Percentiles rank a stretch among this genome's conserved stretches.
Conservation (phyloP, 1,140 invertebrate genomes). For the Drosophila varians region DNA sequence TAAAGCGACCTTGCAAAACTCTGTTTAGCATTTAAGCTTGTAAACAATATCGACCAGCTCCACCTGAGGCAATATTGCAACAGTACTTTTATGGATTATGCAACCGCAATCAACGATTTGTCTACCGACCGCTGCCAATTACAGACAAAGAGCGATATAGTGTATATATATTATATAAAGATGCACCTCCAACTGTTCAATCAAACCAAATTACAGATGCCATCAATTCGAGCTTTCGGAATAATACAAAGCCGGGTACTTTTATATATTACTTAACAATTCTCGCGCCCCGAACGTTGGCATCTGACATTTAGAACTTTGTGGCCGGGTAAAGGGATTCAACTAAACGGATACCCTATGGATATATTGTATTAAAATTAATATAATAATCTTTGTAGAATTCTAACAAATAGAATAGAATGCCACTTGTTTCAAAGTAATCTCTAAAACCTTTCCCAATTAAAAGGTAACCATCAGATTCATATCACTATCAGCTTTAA, state of each 20-base stretch:
- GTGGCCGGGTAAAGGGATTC: background rate
- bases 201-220: constrained; percentile 30
- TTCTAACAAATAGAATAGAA: no score
- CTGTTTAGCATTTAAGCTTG: constrained; percentile 21
- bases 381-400: no score
- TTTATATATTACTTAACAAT: constrained; percentile 33
- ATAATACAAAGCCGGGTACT: constrained; percentile 14
- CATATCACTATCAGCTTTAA: constrained; percentile 27
- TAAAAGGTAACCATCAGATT: constrained; percentile 15
- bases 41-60: constrained; percentile 16
- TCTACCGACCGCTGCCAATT: constrained; percentile 38
- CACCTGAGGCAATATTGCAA: constrained; percentile 42
- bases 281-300: constrained; percentile 19
- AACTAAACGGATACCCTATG: background rate
- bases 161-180: constrained; percentile 6
- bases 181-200: constrained; percentile 31
- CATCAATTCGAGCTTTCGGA: background rate
- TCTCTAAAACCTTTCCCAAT: background rate
- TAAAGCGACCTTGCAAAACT: constrained; percentile 42
- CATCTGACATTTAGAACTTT: constrained; percentile 26
- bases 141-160: constrained; percentile 4
- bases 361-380: no score
- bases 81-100: constrained; percentile 28
- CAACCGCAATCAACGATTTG: constrained; percentile 42
- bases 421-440: background rate